phyloP scores from a whole-genome alignment of 2,888 invertebrate genomes.

The Didymodactylos carnosus region DNA sequence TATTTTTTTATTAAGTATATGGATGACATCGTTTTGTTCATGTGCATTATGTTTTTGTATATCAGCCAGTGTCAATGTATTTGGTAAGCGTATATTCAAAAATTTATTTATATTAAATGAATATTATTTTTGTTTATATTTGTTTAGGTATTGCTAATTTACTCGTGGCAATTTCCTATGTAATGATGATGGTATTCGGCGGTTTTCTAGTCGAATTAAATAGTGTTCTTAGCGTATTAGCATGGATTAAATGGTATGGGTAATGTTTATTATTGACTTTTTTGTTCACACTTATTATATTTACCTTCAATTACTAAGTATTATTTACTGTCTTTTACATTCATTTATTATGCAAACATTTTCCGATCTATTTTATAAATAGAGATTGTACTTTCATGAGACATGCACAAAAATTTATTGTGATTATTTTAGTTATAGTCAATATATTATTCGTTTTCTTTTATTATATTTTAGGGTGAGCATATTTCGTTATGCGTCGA shows the following conservation, averaged over 20 bases:
- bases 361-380: no score
- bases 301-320: no score
- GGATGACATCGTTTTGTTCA: constrained; percentile 27
- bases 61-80: constrained; percentile 25
- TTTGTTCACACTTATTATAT: constrained; percentile 27
- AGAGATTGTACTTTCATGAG: no score
- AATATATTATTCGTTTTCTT: no score
- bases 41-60: constrained; percentile 27
- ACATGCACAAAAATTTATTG: no score
- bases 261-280: constrained; percentile 31
- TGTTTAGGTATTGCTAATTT: constrained; percentile 24
- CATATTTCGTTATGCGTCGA: neutral
- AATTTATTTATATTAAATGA: neutral
- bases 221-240: constrained; percentile 24
- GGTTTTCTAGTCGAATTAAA: constrained; percentile 29
- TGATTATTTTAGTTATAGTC: no score
- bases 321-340: no score
- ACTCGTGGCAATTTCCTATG: constrained; percentile 25
- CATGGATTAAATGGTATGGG: constrained; percentile 30
- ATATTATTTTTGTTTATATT: neutral
- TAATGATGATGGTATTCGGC: constrained; percentile 34
- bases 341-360: no score
- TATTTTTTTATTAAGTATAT: constrained; percentile 20
- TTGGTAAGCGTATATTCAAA: constrained; percentile 17
- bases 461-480: no score